Conservation (phyloP, 2,797 vertebrate genomes). For the Hybognathus amarus region DNA sequence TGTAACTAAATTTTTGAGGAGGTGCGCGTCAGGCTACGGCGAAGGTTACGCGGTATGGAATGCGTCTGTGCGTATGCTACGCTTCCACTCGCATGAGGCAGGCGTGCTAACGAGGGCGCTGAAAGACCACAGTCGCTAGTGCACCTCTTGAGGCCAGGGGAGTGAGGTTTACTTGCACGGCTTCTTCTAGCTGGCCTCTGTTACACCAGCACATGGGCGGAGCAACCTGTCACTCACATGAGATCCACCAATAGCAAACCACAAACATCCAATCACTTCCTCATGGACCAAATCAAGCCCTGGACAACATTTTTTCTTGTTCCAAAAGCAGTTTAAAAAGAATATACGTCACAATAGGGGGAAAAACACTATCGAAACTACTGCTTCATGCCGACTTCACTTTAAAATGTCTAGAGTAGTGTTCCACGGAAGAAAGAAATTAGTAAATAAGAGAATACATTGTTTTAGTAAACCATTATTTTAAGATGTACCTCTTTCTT, state of each 20-base stretch:
- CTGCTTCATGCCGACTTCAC: neutral
- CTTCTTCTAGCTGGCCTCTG: too few species aligned
- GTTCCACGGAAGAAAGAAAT: neutral
- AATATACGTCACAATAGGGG: neutral
- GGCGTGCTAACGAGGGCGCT: too few species aligned
- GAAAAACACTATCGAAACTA: neutral
- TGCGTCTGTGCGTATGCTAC: too few species aligned
- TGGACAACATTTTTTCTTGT: neutral
- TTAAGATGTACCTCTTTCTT: conserved; percentile 57
- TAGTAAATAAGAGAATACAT: neutral
- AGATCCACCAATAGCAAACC: neutral
- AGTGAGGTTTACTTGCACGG: too few species aligned
- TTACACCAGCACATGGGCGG: neutral
- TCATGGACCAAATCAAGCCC: neutral
- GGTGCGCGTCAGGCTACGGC: too few species aligned
- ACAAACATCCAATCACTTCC: neutral
- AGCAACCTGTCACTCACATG: neutral
- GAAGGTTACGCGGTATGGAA: too few species aligned
- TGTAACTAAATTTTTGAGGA: too few species aligned
- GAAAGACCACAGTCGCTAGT: too few species aligned
- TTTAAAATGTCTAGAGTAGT: neutral
- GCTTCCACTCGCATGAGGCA: too few species aligned
- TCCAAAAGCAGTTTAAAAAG: neutral
- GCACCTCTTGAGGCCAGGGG: too few species aligned
- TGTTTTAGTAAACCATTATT: neutral